Conservation (phyloP, 2,797 vertebrate species). For the Podargus strigoides region DNA sequence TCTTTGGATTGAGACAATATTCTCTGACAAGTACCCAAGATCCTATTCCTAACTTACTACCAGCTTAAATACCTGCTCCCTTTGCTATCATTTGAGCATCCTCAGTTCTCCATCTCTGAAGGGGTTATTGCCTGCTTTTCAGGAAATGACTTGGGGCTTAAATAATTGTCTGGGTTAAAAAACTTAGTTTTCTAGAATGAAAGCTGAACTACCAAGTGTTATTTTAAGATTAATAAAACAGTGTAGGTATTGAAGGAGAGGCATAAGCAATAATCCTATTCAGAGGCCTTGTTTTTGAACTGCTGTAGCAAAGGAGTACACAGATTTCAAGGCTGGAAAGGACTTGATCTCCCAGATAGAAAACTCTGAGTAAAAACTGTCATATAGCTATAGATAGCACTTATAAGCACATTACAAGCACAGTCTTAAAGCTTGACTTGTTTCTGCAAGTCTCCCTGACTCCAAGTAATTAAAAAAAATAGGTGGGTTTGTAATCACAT, state of each 20-base stretch:
- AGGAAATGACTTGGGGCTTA: background rate
- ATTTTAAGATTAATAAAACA: conserved; percentile 15
- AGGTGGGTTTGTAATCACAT: background rate
- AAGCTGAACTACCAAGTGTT: background rate
- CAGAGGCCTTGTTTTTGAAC: background rate
- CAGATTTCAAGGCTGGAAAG: background rate
- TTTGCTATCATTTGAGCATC: background rate
- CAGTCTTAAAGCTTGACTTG: background rate
- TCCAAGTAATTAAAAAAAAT: background rate
- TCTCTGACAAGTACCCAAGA: background rate
- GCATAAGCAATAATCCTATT: background rate
- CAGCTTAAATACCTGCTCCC: background rate
- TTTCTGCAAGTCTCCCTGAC: background rate
- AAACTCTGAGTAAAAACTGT: background rate
- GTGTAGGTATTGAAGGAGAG: background rate
- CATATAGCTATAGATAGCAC: background rate
- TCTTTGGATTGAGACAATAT: background rate
- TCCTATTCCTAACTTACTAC: background rate
- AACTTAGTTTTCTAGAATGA: background rate
- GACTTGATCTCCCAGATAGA: background rate
- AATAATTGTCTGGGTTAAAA: background rate
- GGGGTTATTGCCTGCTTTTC: background rate
- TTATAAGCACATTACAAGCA: background rate
- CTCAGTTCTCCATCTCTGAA: background rate
- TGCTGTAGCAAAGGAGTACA: background rate